Base-by-base conservation (phyloP, 92 coral and sea anemone genomes). In the Zoanthus solanderi region DNA sequence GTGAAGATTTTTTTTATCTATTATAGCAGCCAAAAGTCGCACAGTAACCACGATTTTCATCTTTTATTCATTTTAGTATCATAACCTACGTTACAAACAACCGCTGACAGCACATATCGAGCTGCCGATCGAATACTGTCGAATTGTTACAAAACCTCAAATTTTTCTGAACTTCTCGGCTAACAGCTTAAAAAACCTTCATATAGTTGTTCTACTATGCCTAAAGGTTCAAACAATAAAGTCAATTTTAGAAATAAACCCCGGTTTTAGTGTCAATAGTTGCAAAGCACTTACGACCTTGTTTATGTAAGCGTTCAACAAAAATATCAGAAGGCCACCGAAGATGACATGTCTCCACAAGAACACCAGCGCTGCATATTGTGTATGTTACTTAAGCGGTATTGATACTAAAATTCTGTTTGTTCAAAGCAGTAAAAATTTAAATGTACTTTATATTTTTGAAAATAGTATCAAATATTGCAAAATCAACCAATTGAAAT, bases 391-490 rank as follows among this genome's bases (percentile, higher is more conserved):
- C 73, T 68, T 71, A 37, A 71, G 16, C 9, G 34, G 7, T 29
- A 71, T 23, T 7, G 37, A 45, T 28, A 37, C 56, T 9, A 4
- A 15, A 6, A 37, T 18, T 6, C 56, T 23, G 50, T 23, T n/a
- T 8, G 58, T 10, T 16, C 58, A 13, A 46, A 75, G 57, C 37
- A 75, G 2, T 37, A 10, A 6, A 4, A 6, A 18, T 10, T 18
- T n/a, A 52, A 28, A 45, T 44, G 0, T 48, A 47, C 11, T 11
- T 11, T 58, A 16, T 58, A 58, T 14, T 58, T 47, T 76, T 48
- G 15, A 13, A 77, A 30, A 16, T 53, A 52, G 82, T 54, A 30
- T 77, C 82, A 29, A 77, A 77, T 58, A 32, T 45, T 77, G 34
- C 63, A 29, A 77, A 31, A 15, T 15, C 47, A 77, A n/a, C 67